phyloP scores from a whole-genome alignment of 2,797 vertebrate species.

The Pseudopleuronectes americanus region DNA sequence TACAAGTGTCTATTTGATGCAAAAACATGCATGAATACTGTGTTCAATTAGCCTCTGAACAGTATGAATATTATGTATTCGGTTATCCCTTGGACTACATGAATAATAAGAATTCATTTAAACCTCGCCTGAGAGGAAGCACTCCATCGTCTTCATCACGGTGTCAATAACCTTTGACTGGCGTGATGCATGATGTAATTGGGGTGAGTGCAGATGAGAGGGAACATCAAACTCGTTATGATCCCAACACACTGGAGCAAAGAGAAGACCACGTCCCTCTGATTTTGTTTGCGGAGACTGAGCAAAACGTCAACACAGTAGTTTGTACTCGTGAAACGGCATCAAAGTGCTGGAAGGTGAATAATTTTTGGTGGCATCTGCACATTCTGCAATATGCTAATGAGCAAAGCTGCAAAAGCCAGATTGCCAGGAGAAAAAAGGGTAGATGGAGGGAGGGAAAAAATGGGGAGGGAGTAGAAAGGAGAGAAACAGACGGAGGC shows the following conservation, averaged over 20 bases:
- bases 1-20: conserved; percentile 41
- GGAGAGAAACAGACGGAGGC: conserved; percentile 81
- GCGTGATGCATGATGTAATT: conserved; percentile 67
- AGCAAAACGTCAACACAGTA: conserved; percentile 71
- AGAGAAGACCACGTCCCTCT: conserved; percentile 37
- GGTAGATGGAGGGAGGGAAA: conserved; percentile 61
- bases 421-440: conserved; percentile 81
- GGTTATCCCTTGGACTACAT: conserved; percentile 51
- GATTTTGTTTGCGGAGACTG: conserved; percentile 61
- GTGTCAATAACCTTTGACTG: conserved; percentile 60
- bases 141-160: conserved; percentile 47
- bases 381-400: conserved; percentile 86
- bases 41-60: conserved; percentile 60
- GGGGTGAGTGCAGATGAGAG: conserved; percentile 54
- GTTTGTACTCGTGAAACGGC: conserved; percentile 73
- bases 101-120: conserved; percentile 71
- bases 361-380: conserved; percentile 84
- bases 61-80: conserved; percentile 53
- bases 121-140: conserved; percentile 42
- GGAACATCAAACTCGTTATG: conserved; percentile 44
- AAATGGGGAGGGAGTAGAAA: conserved; percentile 64
- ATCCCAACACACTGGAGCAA: conserved; percentile 13
- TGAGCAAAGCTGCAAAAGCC: conserved; percentile 80
- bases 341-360: conserved; percentile 82
- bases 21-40: conserved; percentile 49